phyloP scores from a whole-genome alignment of 2,113 vertebrate genomes.

The Scopus umbretta region DNA sequence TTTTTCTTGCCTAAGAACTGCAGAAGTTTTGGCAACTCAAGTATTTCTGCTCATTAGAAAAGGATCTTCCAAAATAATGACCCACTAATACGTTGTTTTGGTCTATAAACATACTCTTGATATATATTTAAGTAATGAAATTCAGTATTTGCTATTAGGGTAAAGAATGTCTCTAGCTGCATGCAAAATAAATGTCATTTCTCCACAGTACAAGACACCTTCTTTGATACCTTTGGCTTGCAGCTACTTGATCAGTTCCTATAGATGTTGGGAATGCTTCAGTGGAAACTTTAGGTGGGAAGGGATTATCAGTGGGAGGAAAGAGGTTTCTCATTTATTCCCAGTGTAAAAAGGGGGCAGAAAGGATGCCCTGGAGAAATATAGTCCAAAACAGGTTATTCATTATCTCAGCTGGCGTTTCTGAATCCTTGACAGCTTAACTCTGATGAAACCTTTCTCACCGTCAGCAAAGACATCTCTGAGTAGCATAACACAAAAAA shows the following conservation, averaged over 20 bases:
- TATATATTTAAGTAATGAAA: background rate
- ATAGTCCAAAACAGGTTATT: background rate
- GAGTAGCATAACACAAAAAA: background rate
- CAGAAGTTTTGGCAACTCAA: background rate
- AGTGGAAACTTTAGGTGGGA: background rate
- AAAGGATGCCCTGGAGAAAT: background rate
- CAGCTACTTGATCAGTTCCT: background rate
- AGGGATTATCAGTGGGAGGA: background rate
- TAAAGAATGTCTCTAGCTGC: background rate
- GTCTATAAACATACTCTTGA: background rate
- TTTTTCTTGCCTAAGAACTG: background rate
- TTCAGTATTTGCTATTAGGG: background rate
- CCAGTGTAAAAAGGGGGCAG: background rate
- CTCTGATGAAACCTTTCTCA: background rate
- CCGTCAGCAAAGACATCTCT: background rate
- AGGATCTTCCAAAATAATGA: background rate
- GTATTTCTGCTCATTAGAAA: background rate
- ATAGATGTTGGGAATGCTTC: background rate
- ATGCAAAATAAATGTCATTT: background rate
- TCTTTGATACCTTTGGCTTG: background rate
- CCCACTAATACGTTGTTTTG: background rate
- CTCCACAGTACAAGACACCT: background rate
- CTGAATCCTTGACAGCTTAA: background rate
- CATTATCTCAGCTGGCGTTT: background rate
- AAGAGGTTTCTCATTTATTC: background rate